phyloP scores from a whole-genome alignment of 2,888 invertebrate genomes.

The Acheta domesticus region DNA sequence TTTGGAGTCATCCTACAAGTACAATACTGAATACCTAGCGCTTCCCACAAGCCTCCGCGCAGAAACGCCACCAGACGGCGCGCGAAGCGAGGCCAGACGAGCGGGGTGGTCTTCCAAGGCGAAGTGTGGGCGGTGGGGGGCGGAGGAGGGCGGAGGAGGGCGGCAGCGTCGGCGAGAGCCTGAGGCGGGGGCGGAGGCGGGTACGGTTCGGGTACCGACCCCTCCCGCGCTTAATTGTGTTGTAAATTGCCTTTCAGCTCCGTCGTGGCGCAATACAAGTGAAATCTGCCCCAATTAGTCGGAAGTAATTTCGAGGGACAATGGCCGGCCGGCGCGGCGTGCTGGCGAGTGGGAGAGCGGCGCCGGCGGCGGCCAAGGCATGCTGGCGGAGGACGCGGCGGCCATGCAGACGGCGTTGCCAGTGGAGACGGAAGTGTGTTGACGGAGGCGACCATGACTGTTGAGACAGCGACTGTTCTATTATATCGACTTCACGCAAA shows the following conservation, averaged over 20 bases:
- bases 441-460: neutral
- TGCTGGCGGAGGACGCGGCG: neutral
- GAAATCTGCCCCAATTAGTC: constrained; percentile 18
- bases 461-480: too few relatives aligned
- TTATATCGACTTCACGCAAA: too few relatives aligned
- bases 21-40: too few relatives aligned
- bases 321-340: neutral
- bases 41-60: too few relatives aligned
- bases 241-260: constrained; percentile 11
- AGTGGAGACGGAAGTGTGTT: neutral
- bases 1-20: too few relatives aligned
- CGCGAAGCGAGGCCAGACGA: too few relatives aligned
- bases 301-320: constrained; percentile 9
- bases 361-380: neutral
- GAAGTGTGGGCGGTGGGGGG: too few relatives aligned
- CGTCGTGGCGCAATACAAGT: neutral
- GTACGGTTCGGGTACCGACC: neutral
- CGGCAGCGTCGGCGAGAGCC: too few relatives aligned
- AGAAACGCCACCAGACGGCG: too few relatives aligned
- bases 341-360: neutral
- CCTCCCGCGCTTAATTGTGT: neutral
- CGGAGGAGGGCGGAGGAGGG: too few relatives aligned
- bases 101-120: too few relatives aligned
- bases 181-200: too few relatives aligned
- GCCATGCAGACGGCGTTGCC: neutral